Conservation (phyloP, 1,140 invertebrate genomes). For the Reticulitermes speratus region DNA sequence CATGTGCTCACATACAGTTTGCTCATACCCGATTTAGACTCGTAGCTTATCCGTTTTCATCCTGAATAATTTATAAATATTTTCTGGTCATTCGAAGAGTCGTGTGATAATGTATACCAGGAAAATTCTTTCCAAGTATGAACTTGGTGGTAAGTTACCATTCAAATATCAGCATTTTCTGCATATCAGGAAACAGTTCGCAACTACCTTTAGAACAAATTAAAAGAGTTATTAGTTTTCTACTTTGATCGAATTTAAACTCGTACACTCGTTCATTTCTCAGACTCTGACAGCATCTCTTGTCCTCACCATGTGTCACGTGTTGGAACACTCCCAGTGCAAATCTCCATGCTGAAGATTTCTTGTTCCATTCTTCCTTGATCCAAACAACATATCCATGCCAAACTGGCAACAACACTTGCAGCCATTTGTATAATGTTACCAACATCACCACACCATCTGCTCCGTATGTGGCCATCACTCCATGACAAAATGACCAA, state of each 20-base stretch:
- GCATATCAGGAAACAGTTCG: too few relatives aligned
- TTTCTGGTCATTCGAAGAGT: too few relatives aligned
- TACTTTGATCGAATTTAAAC: not conserved
- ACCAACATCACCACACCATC: not conserved
- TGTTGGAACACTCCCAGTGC: not conserved
- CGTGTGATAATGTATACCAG: too few relatives aligned
- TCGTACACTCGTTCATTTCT: not conserved
- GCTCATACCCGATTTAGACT: too few relatives aligned
- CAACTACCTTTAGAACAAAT: too few relatives aligned
- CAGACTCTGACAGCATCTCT: not conserved
- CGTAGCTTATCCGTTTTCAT: too few relatives aligned
- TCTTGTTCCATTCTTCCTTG: not conserved
- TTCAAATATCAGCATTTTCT: too few relatives aligned
- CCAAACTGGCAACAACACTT: not conserved
- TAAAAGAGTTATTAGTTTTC: too few relatives aligned
- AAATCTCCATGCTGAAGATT: not conserved
- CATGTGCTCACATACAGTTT: too few relatives aligned
- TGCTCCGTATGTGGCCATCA: not conserved
- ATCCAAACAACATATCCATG: not conserved
- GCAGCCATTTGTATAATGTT: not conserved
- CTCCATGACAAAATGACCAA: not conserved
- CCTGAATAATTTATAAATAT: too few relatives aligned
- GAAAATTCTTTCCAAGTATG: too few relatives aligned
- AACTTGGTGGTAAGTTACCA: too few relatives aligned
- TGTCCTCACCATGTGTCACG: not conserved